Base-by-base conservation (phyloP, 2,797 vertebrate species). In the Apodemus agrarius region DNA sequence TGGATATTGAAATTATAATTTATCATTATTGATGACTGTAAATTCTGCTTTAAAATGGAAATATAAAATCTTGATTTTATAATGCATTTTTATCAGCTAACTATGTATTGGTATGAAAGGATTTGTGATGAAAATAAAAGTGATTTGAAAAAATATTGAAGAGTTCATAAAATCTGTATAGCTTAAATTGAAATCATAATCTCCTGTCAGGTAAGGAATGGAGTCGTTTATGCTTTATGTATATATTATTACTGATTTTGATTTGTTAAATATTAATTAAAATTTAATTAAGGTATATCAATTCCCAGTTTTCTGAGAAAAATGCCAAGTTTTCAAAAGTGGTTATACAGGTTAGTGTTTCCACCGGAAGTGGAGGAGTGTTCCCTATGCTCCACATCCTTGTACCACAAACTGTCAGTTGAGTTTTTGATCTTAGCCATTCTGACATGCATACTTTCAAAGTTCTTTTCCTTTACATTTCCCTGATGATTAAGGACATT, bases 21-120 rank as follows among this genome's bases (percentile, higher is more conserved):
- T 40, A 61, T 93, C 93, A 92, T 90, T 81, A 89, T 67, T 67
- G 6, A 76, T 76, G 82, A 96, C 74, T 95, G 90, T 93, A 96
- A 92, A 95, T 90, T 95, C 43, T 76, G 46, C 86, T 95, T 97
- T 96, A 94, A 83, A 83, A 86, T 31, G 87, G 3, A 93, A 85
- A 90, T 40, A 88, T 89, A 97, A 96, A 97, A 92, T 29, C 49
- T 57, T 90, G 65, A 89, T 40, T 95, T 95, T 34, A 29, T 69
- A 90, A 89, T 93, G 21, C 29, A 67, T 3, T 5, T 86, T 96
- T 83, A 89, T 92, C 90, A 95, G 61, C 82, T 96, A 95, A 17
- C 93, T 95, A 92, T 97, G 82, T 97, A 84, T 95, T 92, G 88
- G 83, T 94, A 93, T 96, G 95, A 95, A 97, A 83, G 52, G 21